Conservation (phyloP, 2,888 invertebrate species). For the Temnothorax unifasciatus region DNA sequence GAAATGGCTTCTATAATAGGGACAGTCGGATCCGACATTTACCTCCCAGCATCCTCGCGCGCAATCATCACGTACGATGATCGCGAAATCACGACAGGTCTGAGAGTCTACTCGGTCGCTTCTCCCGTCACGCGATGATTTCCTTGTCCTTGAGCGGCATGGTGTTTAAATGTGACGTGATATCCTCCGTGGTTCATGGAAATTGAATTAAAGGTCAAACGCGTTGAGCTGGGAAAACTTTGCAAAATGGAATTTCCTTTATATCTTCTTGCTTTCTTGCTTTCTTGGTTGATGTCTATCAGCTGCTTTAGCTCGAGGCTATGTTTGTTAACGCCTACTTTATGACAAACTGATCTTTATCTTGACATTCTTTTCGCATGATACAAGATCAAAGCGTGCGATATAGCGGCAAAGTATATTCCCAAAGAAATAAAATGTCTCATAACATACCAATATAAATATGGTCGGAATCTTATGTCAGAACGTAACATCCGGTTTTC, state of each 20-base stretch:
- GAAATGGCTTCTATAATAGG: constrained; percentile 78
- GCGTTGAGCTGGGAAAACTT: constrained; percentile 5
- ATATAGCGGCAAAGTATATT: constrained; percentile 57
- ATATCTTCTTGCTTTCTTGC: background rate
- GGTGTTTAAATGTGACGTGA: constrained; percentile 20
- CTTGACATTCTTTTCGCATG: constrained; percentile 65
- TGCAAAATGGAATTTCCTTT: constrained; percentile 19
- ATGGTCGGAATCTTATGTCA: constrained; percentile 13
- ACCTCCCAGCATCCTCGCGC: constrained; percentile 67
- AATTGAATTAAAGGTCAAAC: constrained; percentile 42
- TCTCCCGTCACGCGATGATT: constrained; percentile 26
- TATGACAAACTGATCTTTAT: constrained; percentile 57
- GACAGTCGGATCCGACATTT: constrained; percentile 72
- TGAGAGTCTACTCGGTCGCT: constrained; percentile 31
- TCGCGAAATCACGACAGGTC: constrained; percentile 47
- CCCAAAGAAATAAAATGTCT: constrained; percentile 60
- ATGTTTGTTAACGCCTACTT: constrained; percentile 1
- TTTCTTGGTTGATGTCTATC: constrained; percentile 3
- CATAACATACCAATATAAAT: constrained; percentile 19
- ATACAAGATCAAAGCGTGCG: constrained; percentile 66
- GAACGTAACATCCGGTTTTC: constrained; percentile 9
- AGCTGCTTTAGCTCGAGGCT: constrained; percentile 9
- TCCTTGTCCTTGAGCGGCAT: background rate
- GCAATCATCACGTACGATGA: constrained; percentile 60
- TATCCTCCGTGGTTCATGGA: constrained; percentile 9